Evolutionary conservation across 2,797 vertebrate genomes (phyloP).

Genomic region (Cyprinella venusta): DNA sequence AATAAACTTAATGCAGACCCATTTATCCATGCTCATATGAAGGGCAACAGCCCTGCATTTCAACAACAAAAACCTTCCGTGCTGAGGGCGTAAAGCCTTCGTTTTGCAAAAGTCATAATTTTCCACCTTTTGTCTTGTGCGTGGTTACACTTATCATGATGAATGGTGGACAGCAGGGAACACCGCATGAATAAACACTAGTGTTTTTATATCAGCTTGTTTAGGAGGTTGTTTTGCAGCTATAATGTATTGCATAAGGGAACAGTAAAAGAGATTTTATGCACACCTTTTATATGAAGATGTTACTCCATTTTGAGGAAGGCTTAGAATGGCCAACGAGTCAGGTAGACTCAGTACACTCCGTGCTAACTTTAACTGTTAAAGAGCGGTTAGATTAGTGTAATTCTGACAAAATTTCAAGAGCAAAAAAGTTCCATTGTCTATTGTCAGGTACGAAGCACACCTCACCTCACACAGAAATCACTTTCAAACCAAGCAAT

Average conservation of each 20-base stretch:
- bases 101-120: slow-evolving; percentile 27
- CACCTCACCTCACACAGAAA: neutral
- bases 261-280: slow-evolving; percentile 24
- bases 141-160: slow-evolving; percentile 58
- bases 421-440: neutral
- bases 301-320: slow-evolving; percentile 4
- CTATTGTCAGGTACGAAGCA: neutral
- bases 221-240: slow-evolving; percentile 33
- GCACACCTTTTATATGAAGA: slow-evolving; percentile 31
- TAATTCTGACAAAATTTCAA: neutral
- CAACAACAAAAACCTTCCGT: slow-evolving; percentile 28
- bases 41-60: neutral
- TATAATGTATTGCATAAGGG: slow-evolving; percentile 42
- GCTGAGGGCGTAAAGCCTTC: slow-evolving; percentile 41
- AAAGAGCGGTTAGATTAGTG: neutral
- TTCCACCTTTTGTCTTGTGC: slow-evolving; percentile 24
- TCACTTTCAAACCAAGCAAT: neutral
- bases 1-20: neutral
- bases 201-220: slow-evolving; percentile 42
- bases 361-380: neutral
- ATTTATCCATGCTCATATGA: neutral
- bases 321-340: slow-evolving; percentile 2
- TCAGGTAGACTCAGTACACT: neutral
- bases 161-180: slow-evolving; percentile 40
- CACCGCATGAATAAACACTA: slow-evolving; percentile 59